Base-by-base conservation (phyloP, 2,888 invertebrate species). In the Notodonta dromedarius region DNA sequence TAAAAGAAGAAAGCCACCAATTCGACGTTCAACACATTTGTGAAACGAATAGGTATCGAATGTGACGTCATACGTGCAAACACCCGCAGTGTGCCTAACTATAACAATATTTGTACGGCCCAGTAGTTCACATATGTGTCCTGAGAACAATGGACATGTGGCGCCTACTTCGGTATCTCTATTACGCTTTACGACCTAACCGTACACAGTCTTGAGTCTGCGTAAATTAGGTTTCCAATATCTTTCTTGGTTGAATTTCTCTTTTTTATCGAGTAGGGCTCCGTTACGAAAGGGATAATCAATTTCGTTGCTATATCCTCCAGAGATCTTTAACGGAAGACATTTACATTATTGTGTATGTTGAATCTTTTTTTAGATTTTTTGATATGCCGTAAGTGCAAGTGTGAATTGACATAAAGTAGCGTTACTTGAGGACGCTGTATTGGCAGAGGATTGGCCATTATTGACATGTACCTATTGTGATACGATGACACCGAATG, bases 101-200 rank as follows among this genome's bases (percentile, higher is more conserved):
- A 71, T 73, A 77, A 78, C 79, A 80, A 78, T 86, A 84, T 88
- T 86, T 84, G 79, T 71, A 74, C 78, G 81, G 78, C 84, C 87
- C 76, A 81, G 80, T 82, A 83, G 76, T 78, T 77, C 72, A 75
- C 77, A 79, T 80, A 65, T 71, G 77, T 77, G 70, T 68, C 54
- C 68, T 73, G 75, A 72, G 75, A 82, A 86, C 81, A 85, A 87
- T 82, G 73, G 52, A 67, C 70, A 71, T 69, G 61, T 74, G 74
- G 70, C 74, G 72, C 71, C 61, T 69, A 68, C 71, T 70, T 74
- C 68, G 70, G 66, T 70, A 73, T 71, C 72, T 57, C 70, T 72
- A 65, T 69, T 63, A 67, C 73, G 67, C 69, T 75, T 73, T 76
- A 74, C 68, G 61, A 66, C 14, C 56, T 65, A 60, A 66, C 57